Evolutionary conservation across 2,113 vertebrate species (phyloP), one percentile per base, ranked within the genome.

Genomic region (Nerophis lumbriciformis): DNA sequence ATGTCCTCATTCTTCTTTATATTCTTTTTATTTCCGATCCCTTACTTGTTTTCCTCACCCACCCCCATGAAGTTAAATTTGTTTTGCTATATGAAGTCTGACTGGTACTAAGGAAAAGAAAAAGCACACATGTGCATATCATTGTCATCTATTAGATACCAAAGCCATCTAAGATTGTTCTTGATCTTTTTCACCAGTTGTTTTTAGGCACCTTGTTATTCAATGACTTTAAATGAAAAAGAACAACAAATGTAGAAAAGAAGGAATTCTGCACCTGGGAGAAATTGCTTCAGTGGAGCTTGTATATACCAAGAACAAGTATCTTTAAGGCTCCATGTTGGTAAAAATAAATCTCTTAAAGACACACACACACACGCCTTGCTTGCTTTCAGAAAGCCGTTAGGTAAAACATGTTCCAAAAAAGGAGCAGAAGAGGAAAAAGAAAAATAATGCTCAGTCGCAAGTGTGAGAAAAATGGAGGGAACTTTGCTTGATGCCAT

Each of bases 151-250:
- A 90, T 79, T 84, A 76, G 66, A 85, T 83, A 86, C 84, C 69
- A 83, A 84, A 87, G 81, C 86, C 80, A 84, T 78, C 84, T 76
- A 83, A 80, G 72, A 88, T 85, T 86, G 83, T 84, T 88, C 64
- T 84, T 81, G 83, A 82, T 84, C 87, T 88, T 87, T 82, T 84
- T 53, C 81, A 83, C 81, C 75, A 83, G 79, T 83, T 82, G 70
- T 90, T 85, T 84, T 86, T 84, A 89, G 88, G 88, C 88, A 91
- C 90, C 89, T 89, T 89, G 84, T 85, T 82, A 79, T 87, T 86
- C 80, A 85, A 88, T 77, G 79, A 85, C 71, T 81, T 80, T 83
- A 55, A 72, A 84, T 74, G 71, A 47, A 84, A 79, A 65, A 71
- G 60, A 55, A 78, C 72, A 69, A 60, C 59, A 76, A 16, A 59